Evolutionary conservation across 2,113 vertebrate genomes (phyloP), one percentile per base, ranked within the genome.

Genomic region (Silurus asotus): DNA sequence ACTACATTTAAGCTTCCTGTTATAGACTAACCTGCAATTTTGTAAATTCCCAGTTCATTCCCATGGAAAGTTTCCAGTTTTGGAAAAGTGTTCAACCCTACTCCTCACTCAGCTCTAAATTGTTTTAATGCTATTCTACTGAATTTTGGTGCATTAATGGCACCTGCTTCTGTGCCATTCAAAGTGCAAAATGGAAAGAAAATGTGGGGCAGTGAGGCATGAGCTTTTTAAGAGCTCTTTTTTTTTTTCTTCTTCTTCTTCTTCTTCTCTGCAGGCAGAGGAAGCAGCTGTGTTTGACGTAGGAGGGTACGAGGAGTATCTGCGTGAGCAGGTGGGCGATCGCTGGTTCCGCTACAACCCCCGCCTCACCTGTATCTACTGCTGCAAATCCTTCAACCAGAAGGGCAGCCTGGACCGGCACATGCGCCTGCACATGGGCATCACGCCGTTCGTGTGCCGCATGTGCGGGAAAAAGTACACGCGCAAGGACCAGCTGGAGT

Each of bases 391-490:
- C 84, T 99, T 99, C 93, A 99, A 99, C 94, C 98, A 99, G 95
- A 99, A 99, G 84, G 98, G 98, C 81, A 99, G 98, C 90, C 95
- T 99, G 91, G 98, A 99, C 94, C 96, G 98, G 62, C 98, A 99
- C 94, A 99, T 99, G 98, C 95, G 98, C 0, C 95, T 99, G 2
- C 98, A 99, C 93, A 99, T 99, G 98, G 98, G 98, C 84, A 99
- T 99, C 93, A 99, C 98, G 0, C 98, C 98, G 0, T 99, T 99
- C 0, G 98, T 97, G 25, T 99, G 98, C 91, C 97, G 98, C 86
- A 98, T 99, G 94, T 99, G 98, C 0, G 98, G 98, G n/a, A 99
- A 99, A 93, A 99, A 99, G 92, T 99, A 99, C 89, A 99, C 98
- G 4, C 97, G 98, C 87, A 99, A 99, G 88, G 98, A 99, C 94